phyloP scores from a whole-genome alignment of 1,140 invertebrate genomes.

The Plectrocnemia conspersa region DNA sequence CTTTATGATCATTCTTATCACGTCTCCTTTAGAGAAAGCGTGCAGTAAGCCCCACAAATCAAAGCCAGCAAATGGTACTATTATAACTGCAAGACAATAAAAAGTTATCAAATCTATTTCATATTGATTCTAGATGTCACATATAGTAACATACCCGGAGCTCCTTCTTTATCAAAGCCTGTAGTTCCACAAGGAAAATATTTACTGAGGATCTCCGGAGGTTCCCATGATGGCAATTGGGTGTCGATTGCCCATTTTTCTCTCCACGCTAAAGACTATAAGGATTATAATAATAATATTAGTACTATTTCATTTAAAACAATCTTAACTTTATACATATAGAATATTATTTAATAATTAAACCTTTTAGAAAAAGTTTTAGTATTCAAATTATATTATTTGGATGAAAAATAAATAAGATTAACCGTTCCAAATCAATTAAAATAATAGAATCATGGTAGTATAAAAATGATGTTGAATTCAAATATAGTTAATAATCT shows the following conservation, averaged over 20 bases:
- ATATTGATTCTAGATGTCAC: constrained; percentile 8
- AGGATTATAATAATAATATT: constrained; percentile 32
- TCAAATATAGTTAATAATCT: no score
- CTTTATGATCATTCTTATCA: constrained; percentile 64
- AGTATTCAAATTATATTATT: no score
- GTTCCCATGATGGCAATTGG: constrained; percentile 59
- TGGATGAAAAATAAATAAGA: no score
- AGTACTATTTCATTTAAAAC: constrained; percentile 9
- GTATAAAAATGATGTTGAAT: no score
- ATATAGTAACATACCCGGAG: constrained; percentile 56
- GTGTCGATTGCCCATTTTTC: constrained; percentile 73
- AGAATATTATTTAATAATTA: not conserved
- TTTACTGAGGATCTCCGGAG: constrained; percentile 64
- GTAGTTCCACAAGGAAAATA: constrained; percentile 71
- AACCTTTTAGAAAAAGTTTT: no score
- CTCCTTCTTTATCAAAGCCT: constrained; percentile 82
- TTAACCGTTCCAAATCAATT: no score
- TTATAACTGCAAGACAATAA: constrained; percentile 54
- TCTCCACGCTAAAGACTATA: constrained; percentile 72
- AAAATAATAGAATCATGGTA: no score
- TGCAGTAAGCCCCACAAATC: constrained; percentile 79
- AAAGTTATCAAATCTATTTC: constrained; percentile 12
- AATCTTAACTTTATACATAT: not conserved
- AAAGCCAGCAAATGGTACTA: constrained; percentile 67
- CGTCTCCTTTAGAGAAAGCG: constrained; percentile 65